Evolutionary conservation across 2,888 invertebrate species (phyloP), one percentile per base, ranked within the genome.

Genomic region (Sminthurinus aureus): DNA sequence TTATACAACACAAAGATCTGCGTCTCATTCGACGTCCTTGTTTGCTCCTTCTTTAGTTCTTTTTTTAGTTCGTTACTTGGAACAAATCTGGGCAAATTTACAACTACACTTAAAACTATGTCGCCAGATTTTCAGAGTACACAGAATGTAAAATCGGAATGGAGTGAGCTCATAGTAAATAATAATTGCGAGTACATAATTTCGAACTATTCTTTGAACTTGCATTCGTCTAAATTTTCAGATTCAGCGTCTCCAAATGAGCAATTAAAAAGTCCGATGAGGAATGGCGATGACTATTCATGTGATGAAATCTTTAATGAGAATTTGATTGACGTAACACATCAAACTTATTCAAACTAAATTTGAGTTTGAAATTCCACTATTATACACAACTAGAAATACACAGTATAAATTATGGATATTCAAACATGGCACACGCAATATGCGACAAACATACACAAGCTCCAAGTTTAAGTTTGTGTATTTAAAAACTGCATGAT

Each of bases 241-340:
- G n/a, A n/a, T 38, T 38, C 38, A 38, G 6, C 6, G 38, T 38
- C 38, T 38, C 38, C 38, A 38, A 38, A 38, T 6, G 38, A 6
- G 38, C 38, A 38, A 38, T 38, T 38, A 6, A 38, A 38, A 6
- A 38, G 38, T 38, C 38, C 1, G 38, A 38, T 6, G 38, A 38
- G 38, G 3, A 38, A 6, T 38, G 38, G 1, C 38, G n/a, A n/a
- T n/a, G n/a, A 71, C 24, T 71, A 12, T 71, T 24, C 24, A 20
- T 24, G 38, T 71, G 71, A 71, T 24, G 20, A 71, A 71, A 71
- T 71, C 22, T 9, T 71, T 71, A 71, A 71, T 71, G 24, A 71
- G 22, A 11, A 13, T 71, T 71, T 71, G 71, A 71, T 24, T 71
- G 71, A 71, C 26, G 26, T 67, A 9, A 15, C 8, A 71, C 8